Base-by-base conservation (phyloP, 2,113 vertebrate genomes). In the Mobula hypostoma region DNA sequence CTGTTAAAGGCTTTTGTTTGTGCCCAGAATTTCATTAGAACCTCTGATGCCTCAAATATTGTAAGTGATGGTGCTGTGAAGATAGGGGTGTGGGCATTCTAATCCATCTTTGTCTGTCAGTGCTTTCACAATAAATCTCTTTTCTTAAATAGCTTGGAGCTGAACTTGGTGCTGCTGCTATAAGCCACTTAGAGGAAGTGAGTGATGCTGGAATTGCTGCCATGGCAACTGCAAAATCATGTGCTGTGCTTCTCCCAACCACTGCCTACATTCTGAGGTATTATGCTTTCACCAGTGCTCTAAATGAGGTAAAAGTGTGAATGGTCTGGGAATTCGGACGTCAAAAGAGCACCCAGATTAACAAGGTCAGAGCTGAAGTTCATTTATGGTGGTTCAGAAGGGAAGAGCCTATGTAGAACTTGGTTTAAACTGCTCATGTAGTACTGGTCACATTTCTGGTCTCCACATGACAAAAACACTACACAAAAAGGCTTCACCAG, bases 261-360 rank as follows among this genome's bases (percentile, higher is more conserved):
- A 99, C 99, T 2, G 99, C 99, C 82, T 99, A 99, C 95, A 99
- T 99, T 94, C 97, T 99, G 7, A 97, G 98, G 98, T 99, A 96
- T 94, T 72, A 2, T 17, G 0, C 21, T 85, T 58, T 3, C 29
- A 2, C 2, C 12, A 9, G 7, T 61, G 19, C 12, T 63, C 74
- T 36, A 21, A n/a, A 70, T 27, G 77, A 21, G 19, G 0, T 4
- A 40, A 27, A 72, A n/a, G 82, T 56, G 48, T 0, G 58, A 24
- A 85, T 0, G 82, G 24, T 83, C 36, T 19, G 7, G 40, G 6
- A 36, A 8, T 11, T 24, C 40, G 24, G 82, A 85, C 9, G 21
- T 82, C 48, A 82, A 48, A 82, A 36, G 15, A 12, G 32, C 11
- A 19, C 15, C 5, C 78, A 17, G 5, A 2, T 82, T 82, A 82